Conservation (phyloP, 2,797 vertebrate species). For the Molossus alvarezi region DNA sequence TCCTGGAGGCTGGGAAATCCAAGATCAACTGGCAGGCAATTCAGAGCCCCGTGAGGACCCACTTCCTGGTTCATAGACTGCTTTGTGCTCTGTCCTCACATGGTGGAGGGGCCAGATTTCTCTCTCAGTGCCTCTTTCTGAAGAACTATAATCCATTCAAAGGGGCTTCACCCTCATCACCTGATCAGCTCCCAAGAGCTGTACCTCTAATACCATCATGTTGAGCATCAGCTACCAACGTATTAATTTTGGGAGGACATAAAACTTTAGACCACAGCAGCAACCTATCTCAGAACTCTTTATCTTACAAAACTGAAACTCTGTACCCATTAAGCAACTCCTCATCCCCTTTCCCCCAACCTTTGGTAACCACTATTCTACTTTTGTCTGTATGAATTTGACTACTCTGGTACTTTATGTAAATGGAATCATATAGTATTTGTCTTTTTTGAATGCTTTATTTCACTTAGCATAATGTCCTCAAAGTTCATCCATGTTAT, state of each 20-base stretch:
- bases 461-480: not conserved
- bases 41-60: not conserved
- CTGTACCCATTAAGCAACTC: not conserved
- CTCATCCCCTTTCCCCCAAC: not conserved
- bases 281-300: not conserved
- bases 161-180: not conserved
- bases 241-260: not conserved
- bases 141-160: not conserved
- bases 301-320: not conserved
- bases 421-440: not conserved
- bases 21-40: not conserved
- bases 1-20: not conserved
- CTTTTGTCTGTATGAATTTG: not conserved
- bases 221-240: not conserved
- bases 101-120: not conserved
- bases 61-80: not conserved
- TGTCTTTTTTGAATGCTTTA: not conserved
- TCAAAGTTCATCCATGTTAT: not conserved
- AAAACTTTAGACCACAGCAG: not conserved
- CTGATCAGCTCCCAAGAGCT: not conserved
- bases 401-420: not conserved
- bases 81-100: not conserved
- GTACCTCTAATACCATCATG: not conserved
- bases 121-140: not conserved
- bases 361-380: not conserved